Conservation (phyloP, 2,797 vertebrate genomes). For the Myripristis murdjan region DNA sequence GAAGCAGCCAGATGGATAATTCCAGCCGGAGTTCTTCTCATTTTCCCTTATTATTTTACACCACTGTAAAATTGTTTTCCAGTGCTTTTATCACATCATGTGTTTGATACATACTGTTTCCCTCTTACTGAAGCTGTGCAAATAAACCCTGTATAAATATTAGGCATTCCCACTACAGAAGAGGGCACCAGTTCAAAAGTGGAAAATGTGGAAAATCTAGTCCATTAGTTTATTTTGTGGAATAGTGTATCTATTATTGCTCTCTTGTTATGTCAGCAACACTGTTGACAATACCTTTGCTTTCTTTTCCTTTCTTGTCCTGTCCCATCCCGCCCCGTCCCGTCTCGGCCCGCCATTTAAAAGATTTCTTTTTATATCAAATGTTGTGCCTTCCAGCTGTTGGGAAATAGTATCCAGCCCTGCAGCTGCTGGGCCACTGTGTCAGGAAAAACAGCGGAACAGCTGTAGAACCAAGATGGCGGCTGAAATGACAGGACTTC, state of each 20-base stretch:
- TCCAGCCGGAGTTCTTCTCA: too few relatives aligned
- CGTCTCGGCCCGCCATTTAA: neutral
- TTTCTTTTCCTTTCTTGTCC: too few relatives aligned
- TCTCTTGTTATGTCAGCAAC: slow-evolving; percentile 6
- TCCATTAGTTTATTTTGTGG: slow-evolving; percentile 57
- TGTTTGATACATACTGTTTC: too few relatives aligned
- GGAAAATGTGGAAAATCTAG: too few relatives aligned
- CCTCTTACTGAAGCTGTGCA: too few relatives aligned
- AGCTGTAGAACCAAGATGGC: slow-evolving; percentile 75
- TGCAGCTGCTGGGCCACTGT: slow-evolving; percentile 81
- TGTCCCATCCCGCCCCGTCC: neutral
- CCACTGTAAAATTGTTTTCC: too few relatives aligned
- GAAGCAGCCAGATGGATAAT: slow-evolving; percentile 26
- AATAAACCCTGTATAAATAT: too few relatives aligned
- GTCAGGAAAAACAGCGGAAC: slow-evolving; percentile 70
- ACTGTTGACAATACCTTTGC: neutral
- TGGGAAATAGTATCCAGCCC: slow-evolving; percentile 75
- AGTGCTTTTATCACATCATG: too few relatives aligned
- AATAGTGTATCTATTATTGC: slow-evolving; percentile 31
- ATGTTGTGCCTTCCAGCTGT: slow-evolving; percentile 73
- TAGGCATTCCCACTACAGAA: too few relatives aligned
- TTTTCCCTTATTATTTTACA: too few relatives aligned
- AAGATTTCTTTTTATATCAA: slow-evolving; percentile 4
- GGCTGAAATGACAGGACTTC: slow-evolving; percentile 66
- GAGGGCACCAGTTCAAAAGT: too few relatives aligned